A percentile compares a stretch with the other conserved stretches of the same genome.
phyloP scores from a whole-genome alignment of 2,113 vertebrate genomes.

The Alces alces region DNA sequence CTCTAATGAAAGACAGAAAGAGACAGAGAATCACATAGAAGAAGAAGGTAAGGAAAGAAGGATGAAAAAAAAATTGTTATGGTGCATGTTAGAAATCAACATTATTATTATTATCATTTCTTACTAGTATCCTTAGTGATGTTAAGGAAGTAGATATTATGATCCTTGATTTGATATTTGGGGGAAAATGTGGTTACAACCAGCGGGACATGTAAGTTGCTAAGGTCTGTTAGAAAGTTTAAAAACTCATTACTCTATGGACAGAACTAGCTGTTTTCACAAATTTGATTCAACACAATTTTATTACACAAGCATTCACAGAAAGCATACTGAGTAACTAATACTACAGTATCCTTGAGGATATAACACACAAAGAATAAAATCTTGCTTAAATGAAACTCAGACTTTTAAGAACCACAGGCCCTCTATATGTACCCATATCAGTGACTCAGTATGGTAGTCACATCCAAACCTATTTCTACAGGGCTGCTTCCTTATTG shows the following conservation, averaged over 20 bases:
- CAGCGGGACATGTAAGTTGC: accelerated
- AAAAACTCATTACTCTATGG: not conserved
- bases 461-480: not conserved
- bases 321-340: not conserved
- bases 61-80: not conserved
- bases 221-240: not conserved
- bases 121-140: not conserved
- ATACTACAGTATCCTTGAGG: not conserved
- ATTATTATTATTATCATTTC: not conserved
- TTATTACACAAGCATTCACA: not conserved
- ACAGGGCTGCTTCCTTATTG: not conserved
- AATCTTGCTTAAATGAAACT: not conserved
- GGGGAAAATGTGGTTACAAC: not conserved
- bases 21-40: too few relatives aligned
- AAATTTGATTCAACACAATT: not conserved
- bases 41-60: too few relatives aligned
- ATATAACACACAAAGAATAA: not conserved
- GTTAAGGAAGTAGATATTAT: not conserved
- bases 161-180: not conserved
- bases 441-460: not conserved
- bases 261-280: not conserved
- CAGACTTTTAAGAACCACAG: not conserved
- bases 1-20: too few relatives aligned
- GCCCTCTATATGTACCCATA: not conserved
- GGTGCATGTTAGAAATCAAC: not conserved